Evolutionary conservation across 2,888 invertebrate genomes (phyloP).

Genomic region (Apodemia zela): DNA sequence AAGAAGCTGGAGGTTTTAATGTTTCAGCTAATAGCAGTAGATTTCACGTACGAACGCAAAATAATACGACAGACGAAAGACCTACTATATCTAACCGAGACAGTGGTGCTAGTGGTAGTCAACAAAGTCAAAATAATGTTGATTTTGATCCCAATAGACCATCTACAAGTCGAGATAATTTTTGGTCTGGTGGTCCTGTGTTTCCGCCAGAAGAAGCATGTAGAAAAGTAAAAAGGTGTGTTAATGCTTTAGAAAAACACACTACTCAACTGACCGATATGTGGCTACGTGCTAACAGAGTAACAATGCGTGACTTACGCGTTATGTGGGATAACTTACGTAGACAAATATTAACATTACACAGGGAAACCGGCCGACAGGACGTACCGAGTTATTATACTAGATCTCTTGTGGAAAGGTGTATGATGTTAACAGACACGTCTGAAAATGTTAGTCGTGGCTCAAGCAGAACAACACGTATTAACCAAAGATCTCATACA

Average conservation of each 20-base stretch:
- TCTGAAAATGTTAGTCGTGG: slow-evolving; percentile 47
- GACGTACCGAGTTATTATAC: slow-evolving; percentile 63
- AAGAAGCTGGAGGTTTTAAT: slow-evolving; percentile 44
- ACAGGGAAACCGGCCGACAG: slow-evolving; percentile 67
- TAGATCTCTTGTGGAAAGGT: slow-evolving; percentile 63
- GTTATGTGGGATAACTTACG: slow-evolving; percentile 83
- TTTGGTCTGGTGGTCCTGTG: slow-evolving; percentile 47
- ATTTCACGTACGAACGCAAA: slow-evolving; percentile 60
- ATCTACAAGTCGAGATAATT: slow-evolving; percentile 59
- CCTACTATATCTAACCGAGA: slow-evolving; percentile 35
- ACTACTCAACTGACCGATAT: slow-evolving; percentile 57
- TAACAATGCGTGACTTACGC: slow-evolving; percentile 79
- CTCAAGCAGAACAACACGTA: slow-evolving; percentile 40
- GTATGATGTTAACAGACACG: slow-evolving; percentile 66
- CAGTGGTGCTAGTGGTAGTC: slow-evolving; percentile 31
- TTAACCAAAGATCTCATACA: slow-evolving; percentile 41
- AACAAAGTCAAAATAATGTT: slow-evolving; percentile 31
- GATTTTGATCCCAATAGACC: slow-evolving; percentile 45
- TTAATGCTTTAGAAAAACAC: slow-evolving; percentile 61
- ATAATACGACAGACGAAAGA: slow-evolving; percentile 36
- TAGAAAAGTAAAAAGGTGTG: slow-evolving; percentile 60
- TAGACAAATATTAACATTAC: slow-evolving; percentile 76
- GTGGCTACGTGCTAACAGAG: slow-evolving; percentile 64
- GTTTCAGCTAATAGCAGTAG: slow-evolving; percentile 49
- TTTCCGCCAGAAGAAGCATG: slow-evolving; percentile 62